Conservation (phyloP, 2,888 invertebrate species). For the Cryptus viduatorius region DNA sequence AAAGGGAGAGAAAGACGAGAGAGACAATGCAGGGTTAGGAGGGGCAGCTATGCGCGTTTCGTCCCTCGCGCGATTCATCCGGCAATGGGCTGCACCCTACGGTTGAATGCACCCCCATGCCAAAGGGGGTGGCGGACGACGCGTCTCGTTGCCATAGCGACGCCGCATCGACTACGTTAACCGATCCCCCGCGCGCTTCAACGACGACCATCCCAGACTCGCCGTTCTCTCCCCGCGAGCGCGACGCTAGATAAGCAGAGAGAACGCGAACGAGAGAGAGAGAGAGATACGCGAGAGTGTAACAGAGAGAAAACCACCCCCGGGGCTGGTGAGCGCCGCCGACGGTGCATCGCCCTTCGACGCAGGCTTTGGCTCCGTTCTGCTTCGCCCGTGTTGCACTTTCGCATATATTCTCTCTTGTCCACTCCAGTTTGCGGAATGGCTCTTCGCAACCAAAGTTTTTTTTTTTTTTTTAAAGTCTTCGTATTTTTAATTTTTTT, state of each 20-base stretch:
- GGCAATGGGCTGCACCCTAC: slow-evolving; percentile 78
- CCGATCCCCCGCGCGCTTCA: slow-evolving; percentile 77
- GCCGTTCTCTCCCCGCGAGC: slow-evolving; percentile 44
- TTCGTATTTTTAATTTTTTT: not conserved
- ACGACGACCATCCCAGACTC: slow-evolving; percentile 75
- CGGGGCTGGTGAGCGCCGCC: slow-evolving; percentile 72
- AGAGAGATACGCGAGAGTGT: slow-evolving; percentile 22
- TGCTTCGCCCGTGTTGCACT: slow-evolving; percentile 51
- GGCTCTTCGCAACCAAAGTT: not conserved
- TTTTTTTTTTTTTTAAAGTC: slow-evolving; percentile 14
- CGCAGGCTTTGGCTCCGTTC: slow-evolving; percentile 30
- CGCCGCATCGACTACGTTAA: slow-evolving; percentile 86
- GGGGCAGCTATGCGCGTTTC: slow-evolving; percentile 80
- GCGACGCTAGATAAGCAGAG: slow-evolving; percentile 36
- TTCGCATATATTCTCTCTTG: slow-evolving; percentile 12
- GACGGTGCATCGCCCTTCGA: slow-evolving; percentile 82
- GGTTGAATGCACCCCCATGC: slow-evolving; percentile 85
- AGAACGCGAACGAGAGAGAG: slow-evolving; percentile 29
- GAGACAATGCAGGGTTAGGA: slow-evolving; percentile 26
- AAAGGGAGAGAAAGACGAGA: slow-evolving; percentile 10
- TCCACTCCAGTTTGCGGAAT: not conserved
- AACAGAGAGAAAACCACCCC: slow-evolving; percentile 68
- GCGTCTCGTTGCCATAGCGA: slow-evolving; percentile 86
- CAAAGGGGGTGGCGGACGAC: slow-evolving; percentile 87
- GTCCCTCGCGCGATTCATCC: slow-evolving; percentile 75